Evolutionary conservation across 2,113 vertebrate species (phyloP), one percentile per base, ranked within the genome.

Genomic region (Callospermophilus lateralis): DNA sequence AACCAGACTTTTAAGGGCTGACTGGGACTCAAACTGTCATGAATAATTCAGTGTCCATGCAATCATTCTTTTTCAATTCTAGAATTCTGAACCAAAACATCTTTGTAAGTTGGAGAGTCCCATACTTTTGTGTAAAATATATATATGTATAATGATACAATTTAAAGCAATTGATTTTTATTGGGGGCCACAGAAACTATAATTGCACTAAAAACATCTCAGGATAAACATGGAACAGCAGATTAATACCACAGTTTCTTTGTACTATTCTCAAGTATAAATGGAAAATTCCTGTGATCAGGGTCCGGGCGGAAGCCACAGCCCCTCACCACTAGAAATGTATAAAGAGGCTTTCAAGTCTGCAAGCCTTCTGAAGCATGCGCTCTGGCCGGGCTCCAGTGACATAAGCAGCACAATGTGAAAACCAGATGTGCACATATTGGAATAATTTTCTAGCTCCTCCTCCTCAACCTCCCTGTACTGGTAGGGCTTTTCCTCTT

Each of bases 321-420:
- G 89, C 70, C 72, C 81, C 89, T 95, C 76, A 55, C 83, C 70
- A 86, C 90, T 55, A 90, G 72, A 39, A 67, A 76, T 13, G 45
- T 32, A 87, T 92, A 96, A 96, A 96, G 94, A 78, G 53, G 84
- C 84, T 97, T 96, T 97, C 91, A 97, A 89, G 93, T 91, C 61
- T 39, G 61, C 16, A 28, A 92, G 65, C 74, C 53, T 97, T 74
- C 90, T 83, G 74, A 79, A 92, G 79, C 76, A 51, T 45, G 61
- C 53, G 30, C 55, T 83, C 93, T 95, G 96, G 93, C 93, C 67
- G 51, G 20, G 19, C 24, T 89, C 97, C 96, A 95, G 17, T 19
- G 90, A 90, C 58, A 96, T 15, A 95, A 91, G 85, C 89, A 96
- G 67, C 32, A 42, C 30, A 42, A 93, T 83, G 96, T 79, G 63